Conservation (phyloP, 2,888 invertebrate species). For the Scotopteryx bipunctaria region DNA sequence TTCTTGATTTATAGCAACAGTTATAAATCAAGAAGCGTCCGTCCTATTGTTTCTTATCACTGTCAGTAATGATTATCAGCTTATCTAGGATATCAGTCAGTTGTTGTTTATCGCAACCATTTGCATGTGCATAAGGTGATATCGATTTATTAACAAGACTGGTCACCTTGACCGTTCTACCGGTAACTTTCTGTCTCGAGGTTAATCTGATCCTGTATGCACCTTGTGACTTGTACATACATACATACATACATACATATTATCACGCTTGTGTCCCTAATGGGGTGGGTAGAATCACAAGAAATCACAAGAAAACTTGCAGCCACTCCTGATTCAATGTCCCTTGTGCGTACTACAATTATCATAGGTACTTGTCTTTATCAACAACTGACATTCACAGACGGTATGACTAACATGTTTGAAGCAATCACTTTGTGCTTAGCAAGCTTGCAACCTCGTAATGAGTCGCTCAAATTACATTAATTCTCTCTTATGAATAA, state of each 20-base stretch:
- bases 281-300: too few relatives aligned
- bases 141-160: constrained; percentile 45
- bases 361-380: not conserved
- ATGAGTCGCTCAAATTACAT: not conserved
- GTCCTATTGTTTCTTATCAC: constrained; percentile 34
- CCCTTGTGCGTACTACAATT: not conserved
- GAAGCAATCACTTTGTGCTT: not conserved
- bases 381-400: constrained; percentile 44
- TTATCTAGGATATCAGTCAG: constrained; percentile 28
- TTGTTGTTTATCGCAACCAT: constrained; percentile 32
- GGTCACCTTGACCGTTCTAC: constrained; percentile 73
- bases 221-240: constrained; percentile 43
- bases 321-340: too few relatives aligned
- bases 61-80: constrained; percentile 33
- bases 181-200: constrained; percentile 71
- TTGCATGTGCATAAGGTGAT: constrained; percentile 30
- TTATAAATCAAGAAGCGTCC: too few relatives aligned
- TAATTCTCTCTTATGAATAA: constrained; percentile 8
- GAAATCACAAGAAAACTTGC: too few relatives aligned
- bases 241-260: too few relatives aligned
- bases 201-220: constrained; percentile 58
- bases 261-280: too few relatives aligned
- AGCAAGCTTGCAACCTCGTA: not conserved
- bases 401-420: constrained; percentile 9
- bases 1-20: constrained; percentile 10